phyloP scores from a whole-genome alignment of 2,888 invertebrate genomes.

The Drosophila ezoana region DNA sequence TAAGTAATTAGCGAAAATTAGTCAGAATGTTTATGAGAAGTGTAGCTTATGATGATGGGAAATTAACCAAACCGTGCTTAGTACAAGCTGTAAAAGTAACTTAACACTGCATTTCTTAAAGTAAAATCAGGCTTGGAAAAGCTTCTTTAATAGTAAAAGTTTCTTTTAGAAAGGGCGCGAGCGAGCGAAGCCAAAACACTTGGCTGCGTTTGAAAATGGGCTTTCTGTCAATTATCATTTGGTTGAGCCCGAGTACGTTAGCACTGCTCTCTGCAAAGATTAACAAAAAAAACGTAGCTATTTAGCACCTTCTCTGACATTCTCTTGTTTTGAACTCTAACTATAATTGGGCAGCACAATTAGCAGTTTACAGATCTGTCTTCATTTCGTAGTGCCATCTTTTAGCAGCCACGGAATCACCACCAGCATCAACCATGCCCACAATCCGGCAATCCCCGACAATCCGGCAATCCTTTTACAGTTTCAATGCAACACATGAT shows the following conservation, averaged over 20 bases:
- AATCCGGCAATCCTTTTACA: slow-evolving; percentile 37
- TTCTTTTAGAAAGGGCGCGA: neutral
- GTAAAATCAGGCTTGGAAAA: slow-evolving; percentile 10
- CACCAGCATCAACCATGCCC: slow-evolving; percentile 39
- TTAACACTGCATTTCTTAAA: slow-evolving; percentile 8
- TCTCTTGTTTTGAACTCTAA: neutral
- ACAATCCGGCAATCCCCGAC: slow-evolving; percentile 29
- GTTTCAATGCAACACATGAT: slow-evolving; percentile 32
- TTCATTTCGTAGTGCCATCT: slow-evolving; percentile 3
- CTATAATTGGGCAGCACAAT: neutral
- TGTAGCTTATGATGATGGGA: slow-evolving; percentile 48
- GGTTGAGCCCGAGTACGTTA: too few relatives aligned
- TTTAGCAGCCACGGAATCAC: slow-evolving; percentile 5
- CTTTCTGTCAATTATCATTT: too few relatives aligned
- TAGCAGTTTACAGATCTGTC: slow-evolving; percentile 2
- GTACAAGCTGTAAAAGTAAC: slow-evolving; percentile 3
- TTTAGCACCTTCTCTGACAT: neutral
- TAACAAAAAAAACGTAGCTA: neutral
- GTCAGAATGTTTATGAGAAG: slow-evolving; percentile 45
- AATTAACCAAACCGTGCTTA: slow-evolving; percentile 26
- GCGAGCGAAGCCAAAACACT: too few relatives aligned
- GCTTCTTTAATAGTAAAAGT: slow-evolving; percentile 2
- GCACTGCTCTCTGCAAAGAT: too few relatives aligned
- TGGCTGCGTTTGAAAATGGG: too few relatives aligned
- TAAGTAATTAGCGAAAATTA: slow-evolving; percentile 76